Base-by-base conservation (phyloP, 2,797 vertebrate species). In the Todus mexicanus region DNA sequence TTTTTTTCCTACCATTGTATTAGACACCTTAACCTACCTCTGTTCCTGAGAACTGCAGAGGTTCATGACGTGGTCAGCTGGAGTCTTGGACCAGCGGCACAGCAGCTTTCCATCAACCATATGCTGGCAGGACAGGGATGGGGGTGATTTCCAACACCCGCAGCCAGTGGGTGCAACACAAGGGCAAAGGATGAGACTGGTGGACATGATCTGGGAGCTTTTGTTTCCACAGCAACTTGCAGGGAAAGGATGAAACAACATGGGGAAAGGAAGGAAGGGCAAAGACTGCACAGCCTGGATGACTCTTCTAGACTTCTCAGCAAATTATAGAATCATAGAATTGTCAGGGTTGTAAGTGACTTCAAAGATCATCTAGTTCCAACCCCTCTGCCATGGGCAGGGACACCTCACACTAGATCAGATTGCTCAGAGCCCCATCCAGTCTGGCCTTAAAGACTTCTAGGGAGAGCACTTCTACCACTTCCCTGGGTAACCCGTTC, bases 31-130 rank as follows among this genome's bases (percentile, higher is more conserved):
- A 38, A 54, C 10, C 25, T 53, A 83, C 21, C 19, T 25, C 11
- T 11, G 11, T 37, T 86, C 21, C 59, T 2, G 4, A 45, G 56
- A 79, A 70, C 13, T 29, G 33, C 31, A 57, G 65, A 63, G 33
- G 6, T 63, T 64, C 4, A 0, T 10, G 40, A n/a, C 2, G 3
- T n/a, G 69, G 38, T 27, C 25, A 45, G 0, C 26, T 37, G 38
- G 56, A 48, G 14, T 21, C 20, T 59, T 63, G 43, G 37, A 26
- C 57, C 31, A 65, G 35, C 2, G 7, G 16, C 61, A 47, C 12
- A 8, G 40, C 21, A 48, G 43, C 26, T 85, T 79, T 82, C 65
- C 53, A 10, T 72, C 53, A 23, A 35, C 50, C 1, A 10, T 6
- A 2, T 8, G 25, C 29, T 64, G 59, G 43, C 4, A 22, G 65